These are phyloP conservation scores for Carassius auratus DNA, from an alignment of 2,113 vertebrate species.

Conservation along the genomic window DNA sequence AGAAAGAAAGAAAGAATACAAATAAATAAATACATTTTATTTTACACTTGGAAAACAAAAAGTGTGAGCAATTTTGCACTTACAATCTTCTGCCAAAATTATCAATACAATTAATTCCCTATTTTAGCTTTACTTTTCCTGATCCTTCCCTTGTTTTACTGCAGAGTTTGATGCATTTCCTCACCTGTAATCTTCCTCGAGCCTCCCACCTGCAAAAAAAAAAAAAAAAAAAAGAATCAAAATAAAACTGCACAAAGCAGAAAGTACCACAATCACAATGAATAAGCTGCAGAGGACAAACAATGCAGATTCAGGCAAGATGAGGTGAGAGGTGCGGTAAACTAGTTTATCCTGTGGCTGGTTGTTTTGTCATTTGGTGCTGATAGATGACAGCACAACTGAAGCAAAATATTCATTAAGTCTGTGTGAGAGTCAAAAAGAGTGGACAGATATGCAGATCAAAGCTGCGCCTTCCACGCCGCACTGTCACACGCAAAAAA, in stretches of 20 bases:
- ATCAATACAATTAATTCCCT: not conserved
- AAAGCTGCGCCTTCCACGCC: not conserved
- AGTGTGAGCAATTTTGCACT: not conserved
- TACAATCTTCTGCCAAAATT: not conserved
- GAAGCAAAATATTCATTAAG: slow-evolving; percentile 72
- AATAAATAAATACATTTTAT: too few species aligned
- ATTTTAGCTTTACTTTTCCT: not conserved
- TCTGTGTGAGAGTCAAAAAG: slow-evolving; percentile 42
- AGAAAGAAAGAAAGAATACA: too few species aligned
- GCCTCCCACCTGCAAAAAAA: not conserved
- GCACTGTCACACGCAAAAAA: slow-evolving; percentile 7
- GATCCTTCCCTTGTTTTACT: not conserved
- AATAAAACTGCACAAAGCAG: not conserved
- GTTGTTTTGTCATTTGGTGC: slow-evolving; percentile 57
- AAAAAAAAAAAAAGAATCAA: not conserved
- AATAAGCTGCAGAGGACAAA: not conserved
- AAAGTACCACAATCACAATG: not conserved
- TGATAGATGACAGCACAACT: slow-evolving; percentile 58
- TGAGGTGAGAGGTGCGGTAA: slow-evolving; percentile 43
- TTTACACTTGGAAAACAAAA: not conserved
- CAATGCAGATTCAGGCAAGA: not conserved
- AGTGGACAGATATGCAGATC: not conserved
- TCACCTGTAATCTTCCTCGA: not conserved
- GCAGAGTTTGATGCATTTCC: not conserved
- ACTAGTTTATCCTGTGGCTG: slow-evolving; percentile 62